Evolutionary conservation across 2,797 vertebrate species (phyloP), one percentile per base, ranked within the genome.

Genomic region (Otolemur crassicaudatus): DNA sequence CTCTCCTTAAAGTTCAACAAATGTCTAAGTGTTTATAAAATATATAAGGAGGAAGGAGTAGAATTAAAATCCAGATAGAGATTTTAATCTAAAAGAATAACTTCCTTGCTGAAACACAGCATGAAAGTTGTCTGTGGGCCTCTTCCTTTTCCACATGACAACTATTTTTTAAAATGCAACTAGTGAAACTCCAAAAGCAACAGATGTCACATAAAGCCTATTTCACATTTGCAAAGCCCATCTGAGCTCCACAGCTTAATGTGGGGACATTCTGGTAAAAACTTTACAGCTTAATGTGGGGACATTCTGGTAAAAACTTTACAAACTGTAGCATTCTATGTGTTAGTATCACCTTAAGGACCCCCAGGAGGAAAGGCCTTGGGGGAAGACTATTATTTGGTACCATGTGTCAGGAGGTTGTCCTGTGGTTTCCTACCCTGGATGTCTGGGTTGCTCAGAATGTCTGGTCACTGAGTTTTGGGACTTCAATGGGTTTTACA

Each of bases 1-100:
- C 34, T 87, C 69, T 91, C 65, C 37, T 82, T 85, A 79, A 86
- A 86, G 53, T 34, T 40, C 87, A 97, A 40, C 29, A 84, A 70
- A 31, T 87, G n/a, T 37, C 96, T 96, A 96, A 97, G 96, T 83
- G 49, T 67, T 86, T 91, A 79, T 77, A 80, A 94, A 82, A 61
- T 12, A 79, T 7, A 12, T 72, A 94, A 87, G 65, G 11, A 94
- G 85, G 12, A 67, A 97, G 90, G 16, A 1, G 8, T 58, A 96
- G 96, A 97, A 70, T 34, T 0, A 9, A 56, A 46, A 34, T 11
- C 37, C 3, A 49, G 80, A 92, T 60, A 65, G 0, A 34, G 31
- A 81, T 82, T 12, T 1, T 12, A 89, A 92, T 25, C 40, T 92
- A 90, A 31, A 83, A 85, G 96, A 93, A 37, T 49, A 96, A 93